Conservation (phyloP, 2,797 vertebrate species). For the Clarias laeviceps region DNA sequence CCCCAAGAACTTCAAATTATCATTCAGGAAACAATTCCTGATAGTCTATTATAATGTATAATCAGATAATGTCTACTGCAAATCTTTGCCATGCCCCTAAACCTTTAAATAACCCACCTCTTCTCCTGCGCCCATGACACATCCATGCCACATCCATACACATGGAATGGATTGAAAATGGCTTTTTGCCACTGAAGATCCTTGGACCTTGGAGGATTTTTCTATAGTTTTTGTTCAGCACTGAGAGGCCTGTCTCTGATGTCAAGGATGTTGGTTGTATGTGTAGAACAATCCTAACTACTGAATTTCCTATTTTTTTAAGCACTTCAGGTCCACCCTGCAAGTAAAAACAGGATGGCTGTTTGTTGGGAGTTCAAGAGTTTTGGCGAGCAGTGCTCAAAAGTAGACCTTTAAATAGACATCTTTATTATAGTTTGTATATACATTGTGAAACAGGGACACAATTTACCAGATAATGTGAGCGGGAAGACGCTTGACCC, state of each 20-base stretch:
- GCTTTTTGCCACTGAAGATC: slow-evolving; percentile 49
- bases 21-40: slow-evolving; percentile 6
- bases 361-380: slow-evolving; percentile 45
- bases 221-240: slow-evolving; percentile 24
- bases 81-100: slow-evolving; percentile 15
- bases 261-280: slow-evolving; percentile 47
- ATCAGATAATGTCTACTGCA: slow-evolving; percentile 35
- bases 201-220: slow-evolving; percentile 20
- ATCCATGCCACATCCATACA: slow-evolving; percentile 1
- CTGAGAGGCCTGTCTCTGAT: slow-evolving; percentile 34
- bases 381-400: slow-evolving; percentile 48
- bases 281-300: slow-evolving; percentile 48
- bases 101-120: slow-evolving; percentile 37
- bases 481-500: slow-evolving; percentile 77
- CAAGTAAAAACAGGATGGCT: slow-evolving; percentile 57
- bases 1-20: not conserved
- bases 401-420: slow-evolving; percentile 56
- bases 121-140: slow-evolving; percentile 46
- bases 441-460: slow-evolving; percentile 64
- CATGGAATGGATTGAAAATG: slow-evolving; percentile 41
- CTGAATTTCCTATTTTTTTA: slow-evolving; percentile 47
- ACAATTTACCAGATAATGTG: slow-evolving; percentile 75
- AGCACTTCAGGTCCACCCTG: slow-evolving; percentile 37
- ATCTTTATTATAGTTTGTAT: slow-evolving; percentile 58
- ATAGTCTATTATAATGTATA: slow-evolving; percentile 26